Percentiles rank a stretch among this genome's conserved stretches.
phyloP scores from a whole-genome alignment of 30 jellyfish, hydroid and myxozoan genomes.

The Aurelia aurita complex sp. Pacific region DNA sequence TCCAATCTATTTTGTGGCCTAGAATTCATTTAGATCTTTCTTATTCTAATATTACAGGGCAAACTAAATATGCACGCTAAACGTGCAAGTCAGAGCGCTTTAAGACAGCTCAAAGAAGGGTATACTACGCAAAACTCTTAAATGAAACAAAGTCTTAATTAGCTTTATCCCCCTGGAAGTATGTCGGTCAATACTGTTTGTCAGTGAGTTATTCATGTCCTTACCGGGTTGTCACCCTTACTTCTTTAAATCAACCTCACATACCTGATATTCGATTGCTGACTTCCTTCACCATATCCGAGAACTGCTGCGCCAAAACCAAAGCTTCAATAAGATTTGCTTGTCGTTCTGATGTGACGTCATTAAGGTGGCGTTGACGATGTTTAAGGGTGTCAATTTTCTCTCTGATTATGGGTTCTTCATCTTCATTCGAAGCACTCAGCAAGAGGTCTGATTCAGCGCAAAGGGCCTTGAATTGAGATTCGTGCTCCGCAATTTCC shows the following conservation, averaged over 20 bases:
- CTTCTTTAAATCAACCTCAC: background rate
- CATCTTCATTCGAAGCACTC: constrained; percentile 89
- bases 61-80: too few species aligned
- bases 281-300: constrained; percentile 80
- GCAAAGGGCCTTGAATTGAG: constrained; percentile 68
- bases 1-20: too few species aligned
- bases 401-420: constrained; percentile 80
- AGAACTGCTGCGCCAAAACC: constrained; percentile 85
- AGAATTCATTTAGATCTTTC: too few species aligned
- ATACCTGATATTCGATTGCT: constrained; percentile 33
- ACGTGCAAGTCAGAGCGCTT: too few species aligned
- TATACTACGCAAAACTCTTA: too few species aligned
- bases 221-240: too few species aligned
- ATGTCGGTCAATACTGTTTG: too few species aligned
- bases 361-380: constrained; percentile 53
- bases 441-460: constrained; percentile 72
- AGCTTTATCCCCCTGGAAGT: too few species aligned
- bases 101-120: too few species aligned
- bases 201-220: too few species aligned
- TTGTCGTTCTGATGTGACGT: constrained; percentile 73
- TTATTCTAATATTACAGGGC: too few species aligned
- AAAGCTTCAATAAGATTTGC: constrained; percentile 89
- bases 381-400: constrained; percentile 68
- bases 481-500: constrained; percentile 79
- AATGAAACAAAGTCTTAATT: too few species aligned